A percentile compares a stretch with the other conserved stretches of the same genome.
phyloP scores from a whole-genome alignment of 2,888 invertebrate genomes.

The Idaea aversata region DNA sequence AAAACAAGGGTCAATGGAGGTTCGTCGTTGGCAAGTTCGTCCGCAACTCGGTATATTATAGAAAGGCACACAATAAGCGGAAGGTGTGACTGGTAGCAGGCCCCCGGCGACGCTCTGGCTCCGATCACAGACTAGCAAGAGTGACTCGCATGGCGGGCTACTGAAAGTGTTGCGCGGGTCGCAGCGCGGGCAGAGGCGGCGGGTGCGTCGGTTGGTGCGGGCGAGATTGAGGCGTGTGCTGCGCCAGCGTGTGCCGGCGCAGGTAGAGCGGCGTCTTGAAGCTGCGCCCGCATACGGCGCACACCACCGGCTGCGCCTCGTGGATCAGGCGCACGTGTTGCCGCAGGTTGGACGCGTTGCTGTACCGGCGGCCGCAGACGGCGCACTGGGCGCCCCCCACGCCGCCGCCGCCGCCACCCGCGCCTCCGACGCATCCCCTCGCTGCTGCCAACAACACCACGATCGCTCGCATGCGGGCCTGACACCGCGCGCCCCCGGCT shows the following conservation, averaged over 20 bases:
- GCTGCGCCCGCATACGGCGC: slow-evolving; percentile 85
- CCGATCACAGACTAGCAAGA: slow-evolving; percentile 78
- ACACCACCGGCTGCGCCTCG: slow-evolving; percentile 85
- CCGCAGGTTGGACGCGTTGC: slow-evolving; percentile 86
- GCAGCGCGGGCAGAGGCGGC: slow-evolving; percentile 37
- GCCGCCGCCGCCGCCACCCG: slow-evolving; percentile 44
- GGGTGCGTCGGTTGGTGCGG: slow-evolving; percentile 48
- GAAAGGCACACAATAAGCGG: slow-evolving; percentile 79
- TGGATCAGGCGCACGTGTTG: slow-evolving; percentile 88
- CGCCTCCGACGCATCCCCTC: slow-evolving; percentile 74
- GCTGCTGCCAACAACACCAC: slow-evolving; percentile 41
- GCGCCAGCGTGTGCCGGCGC: slow-evolving; percentile 87
- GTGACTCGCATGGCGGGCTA: slow-evolving; percentile 12
- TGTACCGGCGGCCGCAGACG: slow-evolving; percentile 85
- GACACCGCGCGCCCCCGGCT: slow-evolving; percentile 26
- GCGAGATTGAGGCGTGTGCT: slow-evolving; percentile 76
- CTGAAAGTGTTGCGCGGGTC: slow-evolving; percentile 28
- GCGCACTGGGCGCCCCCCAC: slow-evolving; percentile 77
- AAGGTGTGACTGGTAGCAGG: slow-evolving; percentile 73
- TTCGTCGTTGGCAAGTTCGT: slow-evolving; percentile 50
- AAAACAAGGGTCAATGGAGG: slow-evolving; percentile 29
- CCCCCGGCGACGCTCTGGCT: slow-evolving; percentile 70
- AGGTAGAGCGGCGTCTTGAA: slow-evolving; percentile 89
- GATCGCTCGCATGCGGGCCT: slow-evolving; percentile 30
- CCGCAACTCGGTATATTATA: slow-evolving; percentile 69